phyloP scores from a whole-genome alignment of 2,113 vertebrate species.

The Brienomyrus longianalis region DNA sequence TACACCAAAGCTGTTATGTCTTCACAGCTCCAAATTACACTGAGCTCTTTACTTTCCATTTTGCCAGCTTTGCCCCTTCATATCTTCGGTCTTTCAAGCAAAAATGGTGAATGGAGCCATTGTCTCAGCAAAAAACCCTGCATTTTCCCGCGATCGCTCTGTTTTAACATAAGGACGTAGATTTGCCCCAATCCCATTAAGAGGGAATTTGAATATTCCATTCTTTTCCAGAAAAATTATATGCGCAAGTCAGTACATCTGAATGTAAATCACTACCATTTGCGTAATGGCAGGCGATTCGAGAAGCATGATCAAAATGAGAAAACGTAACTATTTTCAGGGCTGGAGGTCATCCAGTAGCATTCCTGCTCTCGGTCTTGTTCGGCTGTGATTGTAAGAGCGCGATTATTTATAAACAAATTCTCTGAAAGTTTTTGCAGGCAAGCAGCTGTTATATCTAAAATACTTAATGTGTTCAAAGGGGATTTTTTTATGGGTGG shows the following conservation, averaged over 20 bases:
- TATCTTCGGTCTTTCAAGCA: not conserved
- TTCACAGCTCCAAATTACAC: not conserved
- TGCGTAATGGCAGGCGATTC: not conserved
- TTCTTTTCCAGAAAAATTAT: not conserved
- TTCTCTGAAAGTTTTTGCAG: no score
- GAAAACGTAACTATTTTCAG: conserved; percentile 1
- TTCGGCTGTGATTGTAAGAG: not conserved
- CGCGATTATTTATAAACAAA: not conserved
- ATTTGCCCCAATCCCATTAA: not conserved
- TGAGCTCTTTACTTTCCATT: not conserved
- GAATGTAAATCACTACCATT: not conserved
- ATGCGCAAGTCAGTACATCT: not conserved
- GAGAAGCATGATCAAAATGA: not conserved
- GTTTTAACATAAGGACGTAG: not conserved
- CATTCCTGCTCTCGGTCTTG: not conserved
- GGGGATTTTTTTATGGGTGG: not conserved
- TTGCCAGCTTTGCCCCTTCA: not conserved
- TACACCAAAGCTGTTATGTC: not conserved
- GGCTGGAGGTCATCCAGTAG: not conserved
- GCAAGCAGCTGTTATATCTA: not conserved
- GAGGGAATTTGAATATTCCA: not conserved
- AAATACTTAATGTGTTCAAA: not conserved
- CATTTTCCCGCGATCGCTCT: not conserved
- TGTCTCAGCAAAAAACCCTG: not conserved
- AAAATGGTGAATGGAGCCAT: not conserved